Evolutionary conservation across 2,797 vertebrate species (phyloP).

Genomic region (Eleutherodactylus coqui): DNA sequence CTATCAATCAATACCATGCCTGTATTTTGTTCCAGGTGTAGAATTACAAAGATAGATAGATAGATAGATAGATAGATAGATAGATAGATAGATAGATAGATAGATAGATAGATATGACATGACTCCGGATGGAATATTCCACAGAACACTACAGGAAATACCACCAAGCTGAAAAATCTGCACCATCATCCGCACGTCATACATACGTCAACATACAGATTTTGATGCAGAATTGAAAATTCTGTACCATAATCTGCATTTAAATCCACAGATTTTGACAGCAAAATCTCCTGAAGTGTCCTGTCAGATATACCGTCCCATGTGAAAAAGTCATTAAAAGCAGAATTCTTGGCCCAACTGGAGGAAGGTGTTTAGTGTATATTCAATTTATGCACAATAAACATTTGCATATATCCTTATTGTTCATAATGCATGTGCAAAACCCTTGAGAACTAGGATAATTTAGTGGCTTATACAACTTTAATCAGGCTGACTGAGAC

Average conservation of each 20-base stretch:
- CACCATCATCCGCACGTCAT: too few species aligned
- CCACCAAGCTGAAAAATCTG: too few species aligned
- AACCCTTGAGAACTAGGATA: conserved; percentile 7
- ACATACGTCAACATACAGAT: too few species aligned
- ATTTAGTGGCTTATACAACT: conserved; percentile 10
- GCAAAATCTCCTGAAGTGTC: too few species aligned
- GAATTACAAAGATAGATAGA: not conserved
- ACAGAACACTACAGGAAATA: too few species aligned
- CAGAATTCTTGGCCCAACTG: not conserved
- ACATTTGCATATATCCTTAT: not conserved
- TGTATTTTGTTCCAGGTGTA: too few species aligned
- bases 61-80: not conserved
- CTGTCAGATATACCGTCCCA: too few species aligned
- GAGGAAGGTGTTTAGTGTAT: not conserved
- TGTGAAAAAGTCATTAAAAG: not conserved
- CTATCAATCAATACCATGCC: too few species aligned
- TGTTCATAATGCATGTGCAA: conserved; percentile 6
- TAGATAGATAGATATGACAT: not conserved
- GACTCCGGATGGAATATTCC: too few species aligned
- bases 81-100: not conserved
- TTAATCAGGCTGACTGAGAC: conserved; percentile 6
- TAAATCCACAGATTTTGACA: too few species aligned
- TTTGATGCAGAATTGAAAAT: too few species aligned
- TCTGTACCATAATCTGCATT: too few species aligned
- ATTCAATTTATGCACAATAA: not conserved